A percentile compares a stretch with the other conserved stretches of the same genome.
Evolutionary conservation across 2,888 invertebrate species (phyloP).

Genomic region (Rhaphigaster nebulosa): DNA sequence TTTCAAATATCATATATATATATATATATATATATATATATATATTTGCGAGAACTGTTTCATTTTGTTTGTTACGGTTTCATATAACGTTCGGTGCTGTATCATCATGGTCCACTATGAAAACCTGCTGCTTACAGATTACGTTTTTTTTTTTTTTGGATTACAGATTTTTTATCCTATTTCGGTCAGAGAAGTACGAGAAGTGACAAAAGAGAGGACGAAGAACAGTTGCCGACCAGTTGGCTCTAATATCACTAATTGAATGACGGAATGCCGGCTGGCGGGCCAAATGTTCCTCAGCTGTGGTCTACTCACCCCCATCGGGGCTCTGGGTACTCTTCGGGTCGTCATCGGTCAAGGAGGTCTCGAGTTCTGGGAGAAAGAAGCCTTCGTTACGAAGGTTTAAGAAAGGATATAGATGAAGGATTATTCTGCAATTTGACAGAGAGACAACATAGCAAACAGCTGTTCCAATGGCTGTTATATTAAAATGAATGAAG

Average conservation of each 20-base stretch:
- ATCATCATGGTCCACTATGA: no score
- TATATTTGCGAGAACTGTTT: no score
- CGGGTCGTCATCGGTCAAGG: not conserved
- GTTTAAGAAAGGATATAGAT: not conserved
- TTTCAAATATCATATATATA: no score
- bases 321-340: not conserved
- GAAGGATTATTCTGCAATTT: not conserved
- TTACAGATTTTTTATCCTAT: not conserved
- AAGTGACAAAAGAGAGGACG: slow-evolving; percentile 32
- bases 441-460: not conserved
- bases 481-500: not conserved
- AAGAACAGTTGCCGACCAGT: slow-evolving; percentile 52
- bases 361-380: not conserved
- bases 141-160: no score
- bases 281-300: slow-evolving; percentile 55
- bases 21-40: no score
- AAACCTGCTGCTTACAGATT: no score
- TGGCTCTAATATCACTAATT: slow-evolving; percentile 59
- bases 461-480: not conserved
- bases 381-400: not conserved
- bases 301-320: slow-evolving; percentile 44
- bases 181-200: not conserved
- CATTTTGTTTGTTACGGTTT: no score
- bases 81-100: no score
- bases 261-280: slow-evolving; percentile 58